Conservation (phyloP, 2,888 invertebrate genomes). For the Anticlea derivata region DNA sequence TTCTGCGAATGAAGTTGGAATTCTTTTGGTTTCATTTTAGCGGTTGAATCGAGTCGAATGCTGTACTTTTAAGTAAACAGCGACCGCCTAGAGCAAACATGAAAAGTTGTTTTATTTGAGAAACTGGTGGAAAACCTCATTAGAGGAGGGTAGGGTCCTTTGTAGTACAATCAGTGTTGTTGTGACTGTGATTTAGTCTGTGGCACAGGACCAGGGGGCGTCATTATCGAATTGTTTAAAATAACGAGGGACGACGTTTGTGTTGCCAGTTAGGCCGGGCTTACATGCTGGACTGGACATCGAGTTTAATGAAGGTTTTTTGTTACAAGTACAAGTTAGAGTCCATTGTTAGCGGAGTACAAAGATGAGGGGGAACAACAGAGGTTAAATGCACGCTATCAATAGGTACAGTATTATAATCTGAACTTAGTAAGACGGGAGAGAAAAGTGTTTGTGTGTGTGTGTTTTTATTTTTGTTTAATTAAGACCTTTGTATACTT, state of each 20-base stretch:
- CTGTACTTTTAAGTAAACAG: conserved; percentile 34
- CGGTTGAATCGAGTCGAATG: conserved; percentile 8
- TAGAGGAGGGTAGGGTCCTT: conserved; percentile 63
- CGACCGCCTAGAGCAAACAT: conserved; percentile 63
- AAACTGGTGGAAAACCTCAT: conserved; percentile 63
- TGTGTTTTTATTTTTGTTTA: too few relatives aligned
- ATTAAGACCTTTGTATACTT: too few relatives aligned
- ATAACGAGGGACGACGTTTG: conserved; percentile 70
- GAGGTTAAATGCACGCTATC: too few relatives aligned
- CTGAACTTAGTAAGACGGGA: too few relatives aligned
- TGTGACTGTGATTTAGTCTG: conserved; percentile 21
- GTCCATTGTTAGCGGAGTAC: conserved; percentile 20
- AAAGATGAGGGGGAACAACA: conserved; percentile 13
- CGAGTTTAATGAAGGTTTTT: conserved; percentile 24
- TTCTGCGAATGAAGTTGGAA: not conserved
- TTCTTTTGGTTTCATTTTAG: conserved; percentile 10
- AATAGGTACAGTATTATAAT: too few relatives aligned
- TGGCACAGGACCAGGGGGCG: conserved; percentile 45
- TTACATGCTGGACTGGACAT: conserved; percentile 28
- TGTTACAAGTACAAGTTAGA: conserved; percentile 26
- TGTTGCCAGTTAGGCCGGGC: conserved; percentile 46
- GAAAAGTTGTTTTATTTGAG: conserved; percentile 57
- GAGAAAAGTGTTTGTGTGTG: too few relatives aligned
- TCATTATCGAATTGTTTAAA: conserved; percentile 81
- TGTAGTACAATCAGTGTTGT: conserved; percentile 65